Base-by-base conservation (phyloP, 2,888 invertebrate genomes). In the Drosophila stalkeri region DNA sequence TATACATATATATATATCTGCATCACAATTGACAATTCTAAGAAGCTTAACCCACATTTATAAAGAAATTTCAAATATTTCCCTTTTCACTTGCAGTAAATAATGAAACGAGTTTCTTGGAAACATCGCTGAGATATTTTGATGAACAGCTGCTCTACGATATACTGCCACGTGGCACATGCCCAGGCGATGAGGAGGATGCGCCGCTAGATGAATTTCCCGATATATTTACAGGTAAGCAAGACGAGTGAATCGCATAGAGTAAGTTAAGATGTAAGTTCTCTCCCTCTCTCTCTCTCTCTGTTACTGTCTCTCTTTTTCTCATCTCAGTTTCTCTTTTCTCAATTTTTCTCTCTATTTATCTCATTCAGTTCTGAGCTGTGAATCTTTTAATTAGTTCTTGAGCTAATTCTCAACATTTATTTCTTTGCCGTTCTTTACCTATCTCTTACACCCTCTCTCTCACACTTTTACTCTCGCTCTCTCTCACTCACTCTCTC, bases 221-320 rank as follows among this genome's bases (percentile, higher is more conserved):
- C 1, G 92, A 92, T 65, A 46, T 87, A 11, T 92, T 92, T 76
- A 90, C 91, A 67, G 76, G 92, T 92, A 69, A 90, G 79, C 74
- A 3, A 1, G 5, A 12, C 14, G 8, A 18, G n/a, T 14, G 7
- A 9, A n/a, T 31, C 7, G 14, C 14, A 14, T 18, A 2, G 12
- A 14, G 14, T 5, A 5, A 14, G 27, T 27, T 27, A 27, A 27
- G 27, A 27, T 6, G 27, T 27, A 27, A 27, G 5, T 1, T 27
- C 20, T 27, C 11, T 47, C n/a, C 31, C 6, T 41, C 8, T 37
- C 16, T 39, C 18, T 11, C 44, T 44, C 20, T n/a, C n/a, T 41
- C 8, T 43, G 2, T 43, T 3, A 18, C 18, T 43, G 2, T 35
- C 35, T 2, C 35, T 35, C 35, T 11, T 2, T 35, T 7, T 33